Evolutionary conservation across 1,140 invertebrate species (phyloP), one percentile per base, ranked within the genome.

Genomic region (Pararge aegeria): DNA sequence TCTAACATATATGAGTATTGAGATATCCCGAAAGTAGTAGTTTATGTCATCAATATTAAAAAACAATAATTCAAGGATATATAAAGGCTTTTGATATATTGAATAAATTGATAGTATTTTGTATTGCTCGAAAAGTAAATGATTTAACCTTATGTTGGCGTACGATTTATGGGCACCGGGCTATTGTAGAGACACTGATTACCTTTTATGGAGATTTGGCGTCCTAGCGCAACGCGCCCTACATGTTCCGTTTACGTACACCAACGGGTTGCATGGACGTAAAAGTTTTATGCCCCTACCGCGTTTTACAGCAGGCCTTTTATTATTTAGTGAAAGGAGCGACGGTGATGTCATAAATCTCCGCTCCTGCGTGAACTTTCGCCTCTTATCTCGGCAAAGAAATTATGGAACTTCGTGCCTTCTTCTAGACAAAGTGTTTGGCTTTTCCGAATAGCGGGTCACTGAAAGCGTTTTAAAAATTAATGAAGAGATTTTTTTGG

Each of bases 321-420:
- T 85, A 87, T 89, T 89, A 89, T 89, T 87, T 89, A 89, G 86
- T 89, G 84, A 89, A 89, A 87, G 81, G 85, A 85, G 78, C 80
- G 78, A 80, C 83, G 78, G 83, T 87, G 81, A 89, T 80, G 86
- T 87, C 83, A 83, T 89, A 89, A 89, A 87, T 89, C 86, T 89
- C 86, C 70, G 83, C 78, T 89, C 77, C 83, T 87, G 83, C 83
- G 81, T 87, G 83, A 89, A 89, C 86, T 89, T 86, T 87, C 80
- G 80, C 86, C 86, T 87, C 83, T 87, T 89, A 89, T 89, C 86
- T 87, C 80, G 75, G 81, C 76, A 82, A 89, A 89, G 86, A 84
- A 87, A 87, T 89, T 86, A 86, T 87, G 78, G 77, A 89, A 89
- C 86, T 89, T 89, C 86, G 73, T 83, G 83, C 70, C 83, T 86